Conservation (phyloP, 64 coral and sea anemone genomes). For the Actinia equina region DNA sequence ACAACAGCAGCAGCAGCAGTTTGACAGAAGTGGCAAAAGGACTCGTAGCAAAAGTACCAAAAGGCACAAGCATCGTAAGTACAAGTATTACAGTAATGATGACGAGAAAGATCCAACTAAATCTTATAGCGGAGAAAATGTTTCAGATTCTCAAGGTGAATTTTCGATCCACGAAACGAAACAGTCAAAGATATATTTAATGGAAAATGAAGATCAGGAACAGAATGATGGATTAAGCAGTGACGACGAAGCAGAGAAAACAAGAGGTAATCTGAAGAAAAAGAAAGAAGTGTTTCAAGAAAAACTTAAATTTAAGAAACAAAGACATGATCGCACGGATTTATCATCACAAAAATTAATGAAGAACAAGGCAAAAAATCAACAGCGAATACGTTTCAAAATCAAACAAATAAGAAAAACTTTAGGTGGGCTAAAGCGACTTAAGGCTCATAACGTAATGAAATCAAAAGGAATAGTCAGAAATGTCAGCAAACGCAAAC, state of each 20-base stretch:
- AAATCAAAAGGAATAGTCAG: not conserved
- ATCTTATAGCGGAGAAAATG: not conserved
- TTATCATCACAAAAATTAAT: not conserved
- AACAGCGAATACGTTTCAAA: too few relatives aligned
- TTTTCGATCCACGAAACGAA: not conserved
- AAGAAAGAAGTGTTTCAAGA: not conserved
- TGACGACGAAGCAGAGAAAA: not conserved
- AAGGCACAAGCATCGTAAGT: not conserved
- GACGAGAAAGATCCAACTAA: not conserved
- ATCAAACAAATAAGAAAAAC: too few relatives aligned
- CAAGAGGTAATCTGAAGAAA: not conserved
- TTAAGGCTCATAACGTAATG: too few relatives aligned
- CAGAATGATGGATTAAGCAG: not conserved
- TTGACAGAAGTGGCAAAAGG: not conserved
- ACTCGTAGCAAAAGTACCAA: not conserved
- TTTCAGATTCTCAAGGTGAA: not conserved
- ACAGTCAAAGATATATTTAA: not conserved
- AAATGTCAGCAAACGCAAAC: too few relatives aligned
- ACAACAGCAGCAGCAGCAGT: not conserved
- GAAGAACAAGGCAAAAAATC: not conserved
- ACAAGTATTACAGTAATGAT: not conserved
- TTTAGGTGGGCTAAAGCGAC: too few relatives aligned
- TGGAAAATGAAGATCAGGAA: not conserved
- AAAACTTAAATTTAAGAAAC: not conserved
- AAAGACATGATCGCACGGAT: not conserved